These are phyloP conservation scores for Agelas oroides DNA, from an alignment of 37 sponge, comb jelly and placozoan genomes.

Conservation along the genomic window DNA sequence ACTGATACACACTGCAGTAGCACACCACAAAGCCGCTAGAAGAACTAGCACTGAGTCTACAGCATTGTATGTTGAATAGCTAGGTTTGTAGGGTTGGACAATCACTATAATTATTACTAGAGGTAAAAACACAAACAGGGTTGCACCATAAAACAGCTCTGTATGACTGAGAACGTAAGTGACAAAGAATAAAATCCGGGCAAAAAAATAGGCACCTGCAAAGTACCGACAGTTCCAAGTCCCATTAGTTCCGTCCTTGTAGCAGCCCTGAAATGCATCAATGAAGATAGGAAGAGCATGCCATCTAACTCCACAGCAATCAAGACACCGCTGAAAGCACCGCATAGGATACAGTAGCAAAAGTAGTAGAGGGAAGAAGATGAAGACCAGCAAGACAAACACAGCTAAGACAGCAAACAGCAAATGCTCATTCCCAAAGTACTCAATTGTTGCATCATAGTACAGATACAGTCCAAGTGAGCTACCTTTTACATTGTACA, in stretches of 20 bases:
- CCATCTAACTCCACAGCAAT: too few species aligned
- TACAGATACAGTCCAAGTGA: background rate
- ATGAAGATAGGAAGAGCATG: too few species aligned
- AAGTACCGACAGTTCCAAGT: slow-evolving; percentile 58
- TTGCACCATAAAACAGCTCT: too few species aligned
- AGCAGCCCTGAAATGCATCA: too few species aligned
- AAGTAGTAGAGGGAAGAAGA: background rate
- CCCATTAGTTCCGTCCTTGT: background rate
- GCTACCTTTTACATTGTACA: background rate
- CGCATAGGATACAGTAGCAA: slow-evolving; percentile 12
- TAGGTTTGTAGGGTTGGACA: background rate
- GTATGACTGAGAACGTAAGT: slow-evolving; percentile 12
- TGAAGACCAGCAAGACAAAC: slow-evolving; percentile 2
- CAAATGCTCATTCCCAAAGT: slow-evolving; percentile 17
- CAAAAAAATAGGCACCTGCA: slow-evolving; percentile 46
- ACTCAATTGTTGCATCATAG: background rate
- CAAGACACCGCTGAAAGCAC: too few species aligned
- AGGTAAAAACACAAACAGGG: too few species aligned
- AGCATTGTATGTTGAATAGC: background rate
- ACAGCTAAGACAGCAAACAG: slow-evolving; percentile 16
- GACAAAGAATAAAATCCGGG: slow-evolving; percentile 36
- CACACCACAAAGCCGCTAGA: background rate
- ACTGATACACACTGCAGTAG: too few species aligned
- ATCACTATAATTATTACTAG: background rate
- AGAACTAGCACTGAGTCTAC: background rate